A percentile compares a stretch with the other conserved stretches of the same genome.
phyloP scores from a whole-genome alignment of 1,140 invertebrate species.

The Leptinotarsa defecta region DNA sequence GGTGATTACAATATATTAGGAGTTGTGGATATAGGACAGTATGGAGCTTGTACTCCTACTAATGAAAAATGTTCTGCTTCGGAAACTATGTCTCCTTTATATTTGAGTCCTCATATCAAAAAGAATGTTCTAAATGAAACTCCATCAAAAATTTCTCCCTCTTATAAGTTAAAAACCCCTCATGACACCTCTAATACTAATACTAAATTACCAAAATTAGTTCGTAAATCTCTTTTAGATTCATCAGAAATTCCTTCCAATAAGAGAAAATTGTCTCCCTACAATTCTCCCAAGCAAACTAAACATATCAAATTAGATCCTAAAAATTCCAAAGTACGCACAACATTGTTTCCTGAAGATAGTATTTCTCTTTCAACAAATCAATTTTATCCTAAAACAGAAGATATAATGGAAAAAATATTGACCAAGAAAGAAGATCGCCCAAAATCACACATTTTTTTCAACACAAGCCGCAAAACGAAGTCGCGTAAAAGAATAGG shows the following conservation, averaged over 20 bases:
- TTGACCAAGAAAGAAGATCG: conserved; percentile 23
- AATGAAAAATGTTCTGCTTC: conserved; percentile 21
- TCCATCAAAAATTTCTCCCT: conserved; percentile 54
- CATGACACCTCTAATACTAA: conserved; percentile 53
- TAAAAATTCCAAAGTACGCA: conserved; percentile 51
- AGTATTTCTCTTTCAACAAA: conserved; percentile 58
- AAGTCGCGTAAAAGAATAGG: conserved; percentile 48
- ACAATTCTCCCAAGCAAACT: conserved; percentile 31
- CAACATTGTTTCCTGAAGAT: conserved; percentile 49
- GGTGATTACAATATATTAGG: conserved; percentile 35
- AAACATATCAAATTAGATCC: conserved; percentile 46
- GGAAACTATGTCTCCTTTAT: conserved; percentile 36
- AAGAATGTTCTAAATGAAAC: conserved; percentile 29
- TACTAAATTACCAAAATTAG: conserved; percentile 43
- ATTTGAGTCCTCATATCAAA: conserved; percentile 28
- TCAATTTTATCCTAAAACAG: conserved; percentile 61
- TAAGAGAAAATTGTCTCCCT: conserved; percentile 33
- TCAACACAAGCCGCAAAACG: conserved; percentile 27
- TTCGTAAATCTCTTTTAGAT: conserved; percentile 46
- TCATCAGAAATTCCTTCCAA: conserved; percentile 29
- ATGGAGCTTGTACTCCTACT: conserved; percentile 22
- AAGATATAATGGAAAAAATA: conserved; percentile 39
- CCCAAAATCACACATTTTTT: conserved; percentile 2
- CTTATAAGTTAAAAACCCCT: conserved; percentile 61
- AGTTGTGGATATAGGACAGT: conserved; percentile 31